phyloP scores from a whole-genome alignment of 1,140 invertebrate genomes.

The Cyphomyrmex costatus region DNA sequence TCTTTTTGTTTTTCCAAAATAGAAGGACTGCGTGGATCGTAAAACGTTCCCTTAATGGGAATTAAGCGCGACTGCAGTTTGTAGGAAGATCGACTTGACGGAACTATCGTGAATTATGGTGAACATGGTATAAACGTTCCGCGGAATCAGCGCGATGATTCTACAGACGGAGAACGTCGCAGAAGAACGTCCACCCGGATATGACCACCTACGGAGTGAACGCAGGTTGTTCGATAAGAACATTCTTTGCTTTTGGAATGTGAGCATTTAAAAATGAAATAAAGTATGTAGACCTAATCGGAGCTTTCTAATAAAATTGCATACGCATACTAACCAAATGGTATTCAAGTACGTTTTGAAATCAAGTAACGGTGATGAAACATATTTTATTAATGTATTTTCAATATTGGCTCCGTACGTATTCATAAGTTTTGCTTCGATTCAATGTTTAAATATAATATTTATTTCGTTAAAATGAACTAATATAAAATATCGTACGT shows the following conservation, averaged over 20 bases:
- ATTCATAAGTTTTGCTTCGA: background rate
- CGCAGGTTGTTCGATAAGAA: background rate
- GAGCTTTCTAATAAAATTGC: background rate
- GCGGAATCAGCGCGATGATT: constrained; percentile 30
- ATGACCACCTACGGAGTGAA: constrained; percentile 13
- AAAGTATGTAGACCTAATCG: background rate
- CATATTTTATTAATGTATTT: background rate
- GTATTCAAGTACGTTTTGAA: background rate
- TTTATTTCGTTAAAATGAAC: background rate
- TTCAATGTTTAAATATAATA: background rate
- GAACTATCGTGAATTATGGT: constrained; percentile 29
- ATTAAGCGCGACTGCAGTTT: constrained; percentile 28
- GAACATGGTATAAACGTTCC: constrained; percentile 42
- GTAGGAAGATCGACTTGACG: background rate
- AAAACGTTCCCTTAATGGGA: constrained; percentile 22
- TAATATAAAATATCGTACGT: background rate
- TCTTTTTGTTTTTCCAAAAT: background rate
- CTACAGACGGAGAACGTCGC: background rate
- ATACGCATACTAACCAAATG: background rate
- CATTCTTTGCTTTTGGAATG: background rate
- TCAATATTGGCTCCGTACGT: background rate
- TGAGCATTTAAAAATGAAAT: background rate
- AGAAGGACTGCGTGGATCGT: constrained; percentile 7
- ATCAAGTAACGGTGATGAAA: background rate
- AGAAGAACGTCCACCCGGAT: background rate